These are phyloP conservation scores for Hestina assimilis DNA, from an alignment of 1,140 invertebrate genomes.

Conservation along the genomic window DNA sequence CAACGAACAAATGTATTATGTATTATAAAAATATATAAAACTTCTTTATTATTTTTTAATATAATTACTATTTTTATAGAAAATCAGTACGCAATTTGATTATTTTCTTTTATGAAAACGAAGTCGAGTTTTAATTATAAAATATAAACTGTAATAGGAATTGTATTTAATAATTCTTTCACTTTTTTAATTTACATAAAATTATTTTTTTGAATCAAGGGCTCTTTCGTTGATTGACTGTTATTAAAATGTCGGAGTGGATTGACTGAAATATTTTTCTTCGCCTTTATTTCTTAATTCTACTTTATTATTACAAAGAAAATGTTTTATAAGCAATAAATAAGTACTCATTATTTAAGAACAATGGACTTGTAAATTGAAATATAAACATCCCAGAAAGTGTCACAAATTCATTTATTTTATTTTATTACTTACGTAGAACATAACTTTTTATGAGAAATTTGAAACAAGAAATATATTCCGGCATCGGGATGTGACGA, in stretches of 20 bases:
- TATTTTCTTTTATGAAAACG: no score
- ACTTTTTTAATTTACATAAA: neutral
- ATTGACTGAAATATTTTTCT: neutral
- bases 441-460: no score
- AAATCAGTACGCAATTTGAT: no score
- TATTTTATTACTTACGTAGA: no score
- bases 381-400: neutral
- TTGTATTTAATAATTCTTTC: neutral
- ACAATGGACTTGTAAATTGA: neutral
- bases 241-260: constrained; percentile 2
- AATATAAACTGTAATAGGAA: neutral
- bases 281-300: neutral
- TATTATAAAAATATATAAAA: no score
- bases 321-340: neutral
- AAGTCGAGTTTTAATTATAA: no score
- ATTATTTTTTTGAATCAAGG: neutral
- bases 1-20: no score
- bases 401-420: no score
- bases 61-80: no score
- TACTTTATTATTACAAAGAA: neutral
- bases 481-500: no score
- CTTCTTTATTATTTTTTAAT: no score
- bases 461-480: no score
- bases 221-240: neutral
- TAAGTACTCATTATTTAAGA: neutral